Evolutionary conservation across 1,140 invertebrate genomes (phyloP), one percentile per base, ranked within the genome.

Genomic region (Drosophila pachea): DNA sequence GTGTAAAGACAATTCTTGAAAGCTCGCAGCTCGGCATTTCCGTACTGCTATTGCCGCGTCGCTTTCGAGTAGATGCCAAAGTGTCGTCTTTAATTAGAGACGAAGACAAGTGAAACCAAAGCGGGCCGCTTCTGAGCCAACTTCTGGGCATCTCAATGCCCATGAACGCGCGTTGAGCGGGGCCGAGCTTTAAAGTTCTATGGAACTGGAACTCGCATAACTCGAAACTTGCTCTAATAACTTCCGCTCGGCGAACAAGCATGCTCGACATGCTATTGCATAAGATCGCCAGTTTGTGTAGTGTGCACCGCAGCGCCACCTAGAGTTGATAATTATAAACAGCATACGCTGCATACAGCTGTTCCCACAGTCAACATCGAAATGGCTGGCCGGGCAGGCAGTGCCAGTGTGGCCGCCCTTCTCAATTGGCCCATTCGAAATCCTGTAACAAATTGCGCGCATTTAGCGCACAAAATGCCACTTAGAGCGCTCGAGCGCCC

Each of bases 11-110:
- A 12, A 59, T 48, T 78, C 67, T 65, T 73, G 54, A 77, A 50
- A 72, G 59, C 45, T 73, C 29, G 9, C 50, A 22, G 8, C 59
- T 42, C 45, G 48, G 73, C 79, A 84, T 83, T 83, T 83, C 79
- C 79, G 79, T 78, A 76, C 72, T 56, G 49, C 50, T 22, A 48
- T n/a, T n/a, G 48, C 14, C 40, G 32, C 31, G 38, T 47, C 62
- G 42, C 66, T 36, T 58, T 66, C 11, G 49, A 73, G 61, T 70
- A 84, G 76, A 83, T 83, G 79, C 76, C 79, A 86, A 84, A 86
- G 79, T 86, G 79, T 86, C 79, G 79, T 79, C 81, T 84, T 86
- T 79, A 84, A 84, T 84, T 86, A 76, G 73, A n/a, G n/a, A n/a
- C n/a, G n/a, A 83, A 72, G 68, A 22, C 68, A 65, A 81, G 63